Conservation (phyloP, 2,113 vertebrate genomes). For the Thryonomys swinderianus region DNA sequence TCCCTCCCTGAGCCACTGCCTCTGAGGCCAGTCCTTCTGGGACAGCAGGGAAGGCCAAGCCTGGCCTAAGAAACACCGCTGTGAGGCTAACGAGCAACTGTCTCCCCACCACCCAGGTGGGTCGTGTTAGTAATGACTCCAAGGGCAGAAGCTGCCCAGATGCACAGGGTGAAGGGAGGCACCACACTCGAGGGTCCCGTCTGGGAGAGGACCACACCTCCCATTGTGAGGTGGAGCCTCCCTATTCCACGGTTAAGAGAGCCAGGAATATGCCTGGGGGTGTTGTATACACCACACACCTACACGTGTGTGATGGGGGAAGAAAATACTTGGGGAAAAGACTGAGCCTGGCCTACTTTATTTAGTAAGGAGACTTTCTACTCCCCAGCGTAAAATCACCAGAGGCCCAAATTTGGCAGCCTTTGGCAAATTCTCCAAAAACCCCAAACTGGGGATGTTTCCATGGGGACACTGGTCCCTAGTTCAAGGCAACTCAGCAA, state of each 20-base stretch:
- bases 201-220: background rate
- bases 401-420: constrained; percentile 38
- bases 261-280: background rate
- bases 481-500: constrained; percentile 73
- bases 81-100: background rate
- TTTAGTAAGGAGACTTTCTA: background rate
- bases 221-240: background rate
- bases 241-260: background rate
- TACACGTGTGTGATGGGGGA: background rate
- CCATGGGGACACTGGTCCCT: constrained; percentile 11
- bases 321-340: background rate
- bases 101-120: background rate
- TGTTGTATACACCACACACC: background rate
- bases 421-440: constrained; percentile 51
- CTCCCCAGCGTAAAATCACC: background rate
- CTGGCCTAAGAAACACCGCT: background rate
- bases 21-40: background rate
- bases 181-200: background rate
- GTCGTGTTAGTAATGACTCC: background rate
- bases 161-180: background rate
- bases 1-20: background rate
- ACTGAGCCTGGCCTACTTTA: constrained; percentile 5
- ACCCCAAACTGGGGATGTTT: background rate
- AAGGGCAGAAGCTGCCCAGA: background rate
- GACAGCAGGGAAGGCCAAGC: background rate